A percentile compares a stretch with the other conserved stretches of the same genome.
phyloP scores from a whole-genome alignment of 2,797 vertebrate species.

The Chlorospingus flavigularis region DNA sequence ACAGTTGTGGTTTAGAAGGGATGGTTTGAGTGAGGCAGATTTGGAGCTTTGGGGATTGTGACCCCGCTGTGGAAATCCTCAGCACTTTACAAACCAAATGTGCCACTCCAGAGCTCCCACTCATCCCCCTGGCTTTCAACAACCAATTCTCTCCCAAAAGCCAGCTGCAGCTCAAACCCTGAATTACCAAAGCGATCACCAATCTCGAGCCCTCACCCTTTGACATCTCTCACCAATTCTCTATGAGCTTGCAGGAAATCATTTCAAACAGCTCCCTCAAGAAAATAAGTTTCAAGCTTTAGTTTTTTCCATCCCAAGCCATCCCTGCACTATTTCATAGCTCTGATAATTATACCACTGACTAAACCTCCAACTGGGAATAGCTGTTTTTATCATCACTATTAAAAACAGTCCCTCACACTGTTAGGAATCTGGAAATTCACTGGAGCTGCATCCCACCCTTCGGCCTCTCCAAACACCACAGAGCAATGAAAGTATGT shows the following conservation, averaged over 20 bases:
- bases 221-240: not conserved
- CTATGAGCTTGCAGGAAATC: not conserved
- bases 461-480: slow-evolving; percentile 59
- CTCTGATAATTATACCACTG: slow-evolving; percentile 69
- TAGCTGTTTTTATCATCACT: slow-evolving; percentile 73
- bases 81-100: not conserved
- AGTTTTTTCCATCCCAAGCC: slow-evolving; percentile 61
- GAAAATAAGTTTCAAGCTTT: slow-evolving; percentile 2
- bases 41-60: not conserved
- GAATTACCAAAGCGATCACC: not conserved
- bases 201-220: not conserved
- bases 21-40: not conserved
- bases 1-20: not conserved
- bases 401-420: slow-evolving; percentile 74
- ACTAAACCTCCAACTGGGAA: slow-evolving; percentile 73
- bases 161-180: not conserved
- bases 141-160: not conserved
- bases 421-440: slow-evolving; percentile 74
- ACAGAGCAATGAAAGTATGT: slow-evolving; percentile 38
- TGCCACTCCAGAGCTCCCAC: not conserved
- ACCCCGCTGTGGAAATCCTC: not conserved
- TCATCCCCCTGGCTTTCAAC: not conserved
- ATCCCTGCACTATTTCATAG: slow-evolving; percentile 69
- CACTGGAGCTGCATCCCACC: slow-evolving; percentile 66
- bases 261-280: slow-evolving; percentile 39